Base-by-base conservation (phyloP, 2,797 vertebrate species). In the Microhierax caerulescens region DNA sequence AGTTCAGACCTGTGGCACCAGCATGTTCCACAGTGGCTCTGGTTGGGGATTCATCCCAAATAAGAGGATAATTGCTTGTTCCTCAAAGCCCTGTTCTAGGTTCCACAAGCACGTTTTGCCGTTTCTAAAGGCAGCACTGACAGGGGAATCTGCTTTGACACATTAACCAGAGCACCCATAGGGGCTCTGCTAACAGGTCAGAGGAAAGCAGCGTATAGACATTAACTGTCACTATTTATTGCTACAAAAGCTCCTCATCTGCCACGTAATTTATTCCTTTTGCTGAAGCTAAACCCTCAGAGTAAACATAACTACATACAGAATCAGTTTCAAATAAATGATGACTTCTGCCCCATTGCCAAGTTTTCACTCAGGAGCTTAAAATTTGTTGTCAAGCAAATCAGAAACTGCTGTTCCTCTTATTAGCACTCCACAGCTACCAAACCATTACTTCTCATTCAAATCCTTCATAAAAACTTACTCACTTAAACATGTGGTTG, bases 301-400 rank as follows among this genome's bases (percentile, higher is more conserved):
- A 90, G 91, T 28, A 92, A 97, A 83, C 28, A 57, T 48, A 86
- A 86, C 47, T 75, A 63, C 25, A 90, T n/a, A 74, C 57, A 85
- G 80, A 94, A 79, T 63, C 30, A 43, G 23, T 85, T 96, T 86
- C 73, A 95, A 93, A 78, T 76, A 73, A 84, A 74, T 64, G 0
- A 79, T 0, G 0, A 23, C 69, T 90, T 90, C 63, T 76, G 17
- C 45, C 73, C 37, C 23, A 14, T 37, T 45, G 73, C 32, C 56
- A 82, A 72, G 36, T 77, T 91, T 94, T 84, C 39, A 65, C n/a
- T 41, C 2, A 2, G 63, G 43, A 93, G 68, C 37, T 70, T 59
- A 53, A 37, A 30, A 72, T 80, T 90, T 91, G 22, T 81, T 93
- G 25, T 68, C 37, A 61, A 50, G 56, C 43, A 78, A 85, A 90